Evolutionary conservation across 2,797 vertebrate genomes (phyloP), one percentile per base, ranked within the genome.

Genomic region (Poecile montanus): DNA sequence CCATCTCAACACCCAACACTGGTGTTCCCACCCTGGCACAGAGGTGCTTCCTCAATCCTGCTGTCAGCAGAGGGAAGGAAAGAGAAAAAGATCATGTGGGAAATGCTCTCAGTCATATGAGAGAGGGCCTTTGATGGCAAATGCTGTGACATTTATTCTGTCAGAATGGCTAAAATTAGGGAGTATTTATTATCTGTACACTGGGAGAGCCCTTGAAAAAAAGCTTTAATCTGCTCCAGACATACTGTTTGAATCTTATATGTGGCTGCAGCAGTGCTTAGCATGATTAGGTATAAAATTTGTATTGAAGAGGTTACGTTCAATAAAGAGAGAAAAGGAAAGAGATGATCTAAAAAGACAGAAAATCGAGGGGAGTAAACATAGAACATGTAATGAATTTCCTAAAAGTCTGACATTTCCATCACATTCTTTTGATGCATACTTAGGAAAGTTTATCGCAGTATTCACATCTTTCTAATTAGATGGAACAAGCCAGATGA

Each of bases 401-500:
- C 94, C 93, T 91, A 95, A 96, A 94, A 92, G 75, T 93, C 85
- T 95, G 90, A 88, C 89, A 58, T 92, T 81, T 93, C 70, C 75
- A 95, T 79, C 67, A 87, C 45, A 78, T 81, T 91, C 88, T 96
- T 95, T 95, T 93, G 91, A 95, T 91, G 97, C 91, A 80, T 84
- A 76, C 95, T 96, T 95, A 94, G 96, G 78, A 93, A 97, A 89
- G 83, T 80, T 96, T 96, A 97, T 94, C 97, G 1, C 54, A 62
- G 88, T 72, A 85, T 92, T 95, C 70, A 92, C 68, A 80, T 97
- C 90, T 91, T 96, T 96, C 94, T 94, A 96, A 96, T 96, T 94
- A 97, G 94, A 96, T 92, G 91, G 91, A 97, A 96, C 75, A 97
- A 96, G 95, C 71, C 72, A 96, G 78, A 97, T 95, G 79, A 96